Evolutionary conservation across 2,888 invertebrate genomes (phyloP).

Genomic region (Patella pellucida): DNA sequence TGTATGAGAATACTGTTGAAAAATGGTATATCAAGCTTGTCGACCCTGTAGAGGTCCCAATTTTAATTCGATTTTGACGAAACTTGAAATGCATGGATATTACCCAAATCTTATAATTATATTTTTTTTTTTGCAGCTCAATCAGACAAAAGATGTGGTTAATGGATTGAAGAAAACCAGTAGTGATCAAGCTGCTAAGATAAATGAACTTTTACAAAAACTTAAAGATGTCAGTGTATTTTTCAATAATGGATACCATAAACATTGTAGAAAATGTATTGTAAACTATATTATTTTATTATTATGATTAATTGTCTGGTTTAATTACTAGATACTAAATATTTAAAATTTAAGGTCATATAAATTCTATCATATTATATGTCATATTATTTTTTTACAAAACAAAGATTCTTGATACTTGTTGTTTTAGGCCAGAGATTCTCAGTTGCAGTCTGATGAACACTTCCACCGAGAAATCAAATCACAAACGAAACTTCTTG

Average conservation of each 20-base stretch:
- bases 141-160: slow-evolving; percentile 80
- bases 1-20: too few relatives aligned
- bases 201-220: slow-evolving; percentile 80
- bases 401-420: not conserved
- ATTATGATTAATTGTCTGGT: too few relatives aligned
- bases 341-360: not conserved
- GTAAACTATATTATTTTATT: too few relatives aligned
- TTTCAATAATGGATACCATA: too few relatives aligned
- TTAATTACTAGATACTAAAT: not conserved
- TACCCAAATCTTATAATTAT: too few relatives aligned
- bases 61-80: too few relatives aligned
- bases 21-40: too few relatives aligned
- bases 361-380: not conserved
- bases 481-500: slow-evolving; percentile 86
- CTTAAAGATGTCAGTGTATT: slow-evolving; percentile 75
- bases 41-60: too few relatives aligned
- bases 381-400: not conserved
- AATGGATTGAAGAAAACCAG: slow-evolving; percentile 80
- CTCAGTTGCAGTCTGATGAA: slow-evolving; percentile 79
- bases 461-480: slow-evolving; percentile 85
- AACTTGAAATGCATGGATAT: too few relatives aligned
- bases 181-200: slow-evolving; percentile 78
- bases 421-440: slow-evolving; percentile 77
- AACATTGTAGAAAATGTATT: too few relatives aligned
- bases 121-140: slow-evolving; percentile 74